phyloP scores from a whole-genome alignment of 2,797 vertebrate genomes.

The Oreochromis grahami region DNA sequence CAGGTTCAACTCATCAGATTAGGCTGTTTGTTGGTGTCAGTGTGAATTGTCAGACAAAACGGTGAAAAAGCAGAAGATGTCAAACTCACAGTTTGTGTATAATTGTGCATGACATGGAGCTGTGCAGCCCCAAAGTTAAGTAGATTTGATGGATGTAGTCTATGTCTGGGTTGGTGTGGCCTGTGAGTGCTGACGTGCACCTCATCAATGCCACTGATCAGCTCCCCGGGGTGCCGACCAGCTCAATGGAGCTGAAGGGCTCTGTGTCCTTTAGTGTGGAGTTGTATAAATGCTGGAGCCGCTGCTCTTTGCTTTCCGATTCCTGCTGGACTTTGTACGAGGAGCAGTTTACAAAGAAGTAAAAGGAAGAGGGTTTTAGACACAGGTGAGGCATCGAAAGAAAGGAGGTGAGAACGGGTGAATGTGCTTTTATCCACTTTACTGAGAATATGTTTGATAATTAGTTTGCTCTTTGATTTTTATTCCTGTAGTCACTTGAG shows the following conservation, averaged over 20 bases:
- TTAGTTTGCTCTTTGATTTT: background rate
- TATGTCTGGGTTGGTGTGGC: background rate
- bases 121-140: background rate
- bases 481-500: background rate
- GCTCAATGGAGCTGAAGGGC: slow-evolving; percentile 73
- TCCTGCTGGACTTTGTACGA: slow-evolving; percentile 36
- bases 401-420: slow-evolving; percentile 10
- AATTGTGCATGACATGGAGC: background rate
- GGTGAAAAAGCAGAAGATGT: background rate
- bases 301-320: background rate
- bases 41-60: background rate
- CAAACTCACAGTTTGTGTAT: background rate
- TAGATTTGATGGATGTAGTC: background rate
- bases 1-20: rapidly evolving
- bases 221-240: slow-evolving; percentile 30
- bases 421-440: background rate
- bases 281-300: slow-evolving; percentile 65
- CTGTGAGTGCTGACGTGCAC: slow-evolving; percentile 4
- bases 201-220: slow-evolving; percentile 54
- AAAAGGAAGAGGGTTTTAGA: slow-evolving; percentile 12
- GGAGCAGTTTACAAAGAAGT: slow-evolving; percentile 24
- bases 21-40: background rate
- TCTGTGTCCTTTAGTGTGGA: slow-evolving; percentile 48
- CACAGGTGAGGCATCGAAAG: slow-evolving; percentile 56
- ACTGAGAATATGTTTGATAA: background rate